Base-by-base conservation (phyloP, 2,888 invertebrate genomes). In the Brachyptera risi region DNA sequence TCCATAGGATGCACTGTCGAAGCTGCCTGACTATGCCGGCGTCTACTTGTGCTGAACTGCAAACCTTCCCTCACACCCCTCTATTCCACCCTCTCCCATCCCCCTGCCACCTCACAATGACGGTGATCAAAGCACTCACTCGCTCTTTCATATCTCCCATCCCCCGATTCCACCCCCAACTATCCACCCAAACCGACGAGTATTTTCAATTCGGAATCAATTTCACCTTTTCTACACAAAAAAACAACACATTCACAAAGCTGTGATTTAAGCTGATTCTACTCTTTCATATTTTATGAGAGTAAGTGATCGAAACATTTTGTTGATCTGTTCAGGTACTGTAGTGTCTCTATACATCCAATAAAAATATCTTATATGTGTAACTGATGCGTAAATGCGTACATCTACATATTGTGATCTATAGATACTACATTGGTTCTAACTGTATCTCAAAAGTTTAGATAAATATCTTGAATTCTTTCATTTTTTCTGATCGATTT, bases 161-260 rank as follows among this genome's bases (percentile, higher is more conserved):
- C 19, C 17, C 44, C 17, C 44, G 19, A 7, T 44, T 19, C 44
- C 17, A 44, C 13, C 44, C 44, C n/a, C 44, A 17, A 15, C n/a
- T 19, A 4, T 4, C 40, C 40, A 40, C 7, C 3, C 40, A 40
- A 4, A 15, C 9, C 40, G 40, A 11, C 54, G 54, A 54, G 5
- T 54, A 35, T 54, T 54, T 54, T 54, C 54, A 35, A 54, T 54
- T 54, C 35, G 21, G 54, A 54, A 54, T 54, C 54, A 54, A 54
- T 54, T 51, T 35, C 54, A 19, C 51, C 13, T 31, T 15, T 51
- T 27, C 31, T 2, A 3, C 15, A 11, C 27, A 19, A 51, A 51
- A n/a, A 49, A 51, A n/a, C 51, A 17, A 17, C 51, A 1, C 27
- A 31, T 50, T 50, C 11, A 23, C 24, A 26, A n/a, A 21, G 31